Base-by-base conservation (phyloP, 2,888 invertebrate genomes). In the Erebia palarica region DNA sequence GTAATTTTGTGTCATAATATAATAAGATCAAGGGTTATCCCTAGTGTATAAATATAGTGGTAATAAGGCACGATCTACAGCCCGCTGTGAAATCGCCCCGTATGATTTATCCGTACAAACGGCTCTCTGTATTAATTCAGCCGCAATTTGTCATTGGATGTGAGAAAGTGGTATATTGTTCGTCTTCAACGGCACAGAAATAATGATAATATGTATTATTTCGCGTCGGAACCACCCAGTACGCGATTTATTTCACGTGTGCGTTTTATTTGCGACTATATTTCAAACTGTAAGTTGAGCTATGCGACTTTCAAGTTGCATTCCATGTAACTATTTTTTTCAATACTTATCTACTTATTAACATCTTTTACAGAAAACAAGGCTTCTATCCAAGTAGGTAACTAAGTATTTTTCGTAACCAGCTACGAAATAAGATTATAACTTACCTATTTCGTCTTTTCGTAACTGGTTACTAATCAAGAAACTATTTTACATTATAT, bases 141-240 rank as follows among this genome's bases (percentile, higher is more conserved):
- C 83, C 79, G 87, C 86, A 86, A 90, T 91, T 91, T 91, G 90
- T 90, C 90, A 87, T 88, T 84, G 81, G 78, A 88, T 82, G 89
- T 88, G 89, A 88, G 90, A 90, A 89, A 90, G 89, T 89, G 85
- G 84, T 88, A 86, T 89, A 89, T 90, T 89, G 89, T 89, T 82
- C 79, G 81, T 79, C 78, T 78, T 82, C 82, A 83, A 79, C 83
- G 80, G 82, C 84, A 82, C 82, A 42, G 68, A 85, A 85, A 86
- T 88, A 83, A 79, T 77, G 77, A 78, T 76, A 76, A 77, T 72
- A 76, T 75, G 77, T 76, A 78, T 75, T 78, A 78, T 78, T 79
- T 80, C 78, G 80, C 79, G 76, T 75, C 76, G 71, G 72, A 80
- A 77, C 83, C 84, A 83, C 82, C 81, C 80, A 80, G 79, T 75